Conservation (phyloP, 2,797 vertebrate genomes). For the Tinamus major region DNA sequence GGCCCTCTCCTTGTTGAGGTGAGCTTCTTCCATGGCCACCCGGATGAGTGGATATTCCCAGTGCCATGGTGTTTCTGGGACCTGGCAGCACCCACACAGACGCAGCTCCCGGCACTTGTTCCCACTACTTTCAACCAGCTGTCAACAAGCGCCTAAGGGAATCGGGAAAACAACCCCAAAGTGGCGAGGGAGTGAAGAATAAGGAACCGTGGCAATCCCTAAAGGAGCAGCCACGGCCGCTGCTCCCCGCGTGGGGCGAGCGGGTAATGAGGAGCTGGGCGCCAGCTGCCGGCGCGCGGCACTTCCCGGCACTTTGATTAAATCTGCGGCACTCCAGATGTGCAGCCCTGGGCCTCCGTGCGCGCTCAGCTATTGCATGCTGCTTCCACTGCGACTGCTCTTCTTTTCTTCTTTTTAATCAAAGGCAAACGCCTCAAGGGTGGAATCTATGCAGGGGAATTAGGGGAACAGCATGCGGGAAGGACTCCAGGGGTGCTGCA, state of each 20-base stretch:
- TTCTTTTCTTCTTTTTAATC: constrained; percentile 72
- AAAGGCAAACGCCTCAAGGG: constrained; percentile 74
- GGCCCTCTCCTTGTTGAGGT: constrained; percentile 57
- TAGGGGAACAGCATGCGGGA: constrained; percentile 5
- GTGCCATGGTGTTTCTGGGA: constrained; percentile 47
- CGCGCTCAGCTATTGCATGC: constrained; percentile 61
- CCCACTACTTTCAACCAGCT: constrained; percentile 69
- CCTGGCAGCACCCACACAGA: constrained; percentile 47
- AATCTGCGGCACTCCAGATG: constrained; percentile 73
- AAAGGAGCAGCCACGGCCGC: background rate
- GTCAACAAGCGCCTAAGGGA: constrained; percentile 41
- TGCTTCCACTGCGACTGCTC: constrained; percentile 75
- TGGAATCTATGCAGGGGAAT: constrained; percentile 72
- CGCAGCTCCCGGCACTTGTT: constrained; percentile 47
- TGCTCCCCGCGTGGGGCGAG: background rate
- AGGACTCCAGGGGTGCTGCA: too few species aligned
- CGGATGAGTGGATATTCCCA: constrained; percentile 55
- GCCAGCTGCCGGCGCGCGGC: constrained; percentile 70
- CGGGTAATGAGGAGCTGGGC: constrained; percentile 66
- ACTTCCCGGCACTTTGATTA: constrained; percentile 76
- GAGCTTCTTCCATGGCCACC: constrained; percentile 58
- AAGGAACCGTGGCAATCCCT: background rate
- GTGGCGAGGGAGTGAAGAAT: background rate
- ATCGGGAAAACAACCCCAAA: background rate
- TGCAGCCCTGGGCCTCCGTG: constrained; percentile 33